Base-by-base conservation (phyloP, 2,113 vertebrate species). In the Bostrychus sinensis region DNA sequence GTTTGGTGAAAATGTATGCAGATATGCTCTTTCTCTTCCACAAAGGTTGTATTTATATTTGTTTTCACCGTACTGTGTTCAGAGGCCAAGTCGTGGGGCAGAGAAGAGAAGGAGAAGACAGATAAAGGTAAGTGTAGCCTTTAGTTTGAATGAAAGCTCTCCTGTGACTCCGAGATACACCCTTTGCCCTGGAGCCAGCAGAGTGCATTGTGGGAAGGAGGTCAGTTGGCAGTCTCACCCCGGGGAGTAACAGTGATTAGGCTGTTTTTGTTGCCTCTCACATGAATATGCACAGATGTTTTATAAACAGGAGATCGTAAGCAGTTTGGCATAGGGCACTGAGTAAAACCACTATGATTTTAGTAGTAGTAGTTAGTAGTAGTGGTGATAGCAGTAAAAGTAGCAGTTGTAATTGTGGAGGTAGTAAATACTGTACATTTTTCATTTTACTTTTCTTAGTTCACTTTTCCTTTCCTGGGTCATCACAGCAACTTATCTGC, bases 171-270 rank as follows among this genome's bases (percentile, higher is more conserved):
- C 64, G 60, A 75, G 62, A 67, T 78, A 68, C 84, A 82, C 84
- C 86, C 75, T 63, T 81, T 82, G 72, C 80, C 86, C 73, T 51
- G 37, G 72, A 84, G 86, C 79, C 66, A 68, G 34, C 78, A 68
- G 19, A 54, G 53, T 76, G 84, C 81, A 77, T 88, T 82, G 63
- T 87, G 82, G 74, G 84, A 85, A 70, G 38, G 38, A 51, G 73
- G 79, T 81, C 66, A 62, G 60, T 70, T 16, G 46, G 60, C 28
- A 58, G 69, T 22, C 38, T 69, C 34, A 46, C 66, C 70, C 43
- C 3, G 16, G 65, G 65, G 67, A 69, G 20, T 19, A 59, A n/a
- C 59, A 30, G 36, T 66, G 61, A 75, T 69, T 66, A 62, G 53
- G 48, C 60, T 70, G 51, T 70, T 81, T 65, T 50, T 38, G 43